These are phyloP conservation scores for Diacarnus erythraeanus DNA, from an alignment of 37 sponge, comb jelly and placozoan species.

Conservation along the genomic window DNA sequence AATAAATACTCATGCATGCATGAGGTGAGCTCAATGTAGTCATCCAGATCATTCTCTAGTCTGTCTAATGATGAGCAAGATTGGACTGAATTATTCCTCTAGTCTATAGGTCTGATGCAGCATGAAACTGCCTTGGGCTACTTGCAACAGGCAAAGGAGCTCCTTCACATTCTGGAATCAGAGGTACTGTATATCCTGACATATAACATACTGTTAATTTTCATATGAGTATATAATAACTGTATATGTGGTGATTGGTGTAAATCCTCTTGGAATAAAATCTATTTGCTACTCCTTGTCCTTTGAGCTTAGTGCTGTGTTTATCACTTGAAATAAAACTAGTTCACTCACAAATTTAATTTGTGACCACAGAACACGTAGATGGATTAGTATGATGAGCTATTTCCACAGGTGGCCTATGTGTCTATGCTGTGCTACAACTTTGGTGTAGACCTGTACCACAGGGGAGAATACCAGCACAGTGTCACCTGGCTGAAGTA, in stretches of 20 bases:
- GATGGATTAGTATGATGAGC: constrained; percentile 9
- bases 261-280: too few relatives aligned
- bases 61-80: not conserved
- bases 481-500: constrained; percentile 81
- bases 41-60: too few relatives aligned
- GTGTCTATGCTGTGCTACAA: constrained; percentile 91
- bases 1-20: too few relatives aligned
- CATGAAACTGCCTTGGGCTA: constrained; percentile 35
- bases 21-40: too few relatives aligned
- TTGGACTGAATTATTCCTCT: not conserved
- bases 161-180: constrained; percentile 45
- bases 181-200: constrained; percentile 1
- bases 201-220: not conserved
- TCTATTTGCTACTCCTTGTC: too few relatives aligned
- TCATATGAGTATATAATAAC: too few relatives aligned
- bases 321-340: too few relatives aligned
- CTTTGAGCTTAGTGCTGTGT: too few relatives aligned
- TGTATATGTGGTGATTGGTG: too few relatives aligned
- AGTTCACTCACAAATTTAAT: too few relatives aligned
- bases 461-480: constrained; percentile 50
- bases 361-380: too few relatives aligned
- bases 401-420: constrained; percentile 42
- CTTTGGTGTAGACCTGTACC: constrained; percentile 80
- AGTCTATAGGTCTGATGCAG: constrained; percentile 48
- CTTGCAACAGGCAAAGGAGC: constrained; percentile 46